These are phyloP conservation scores for Drosophila paulistorum DNA, from an alignment of 1,140 invertebrate species.

Conservation along the genomic window DNA sequence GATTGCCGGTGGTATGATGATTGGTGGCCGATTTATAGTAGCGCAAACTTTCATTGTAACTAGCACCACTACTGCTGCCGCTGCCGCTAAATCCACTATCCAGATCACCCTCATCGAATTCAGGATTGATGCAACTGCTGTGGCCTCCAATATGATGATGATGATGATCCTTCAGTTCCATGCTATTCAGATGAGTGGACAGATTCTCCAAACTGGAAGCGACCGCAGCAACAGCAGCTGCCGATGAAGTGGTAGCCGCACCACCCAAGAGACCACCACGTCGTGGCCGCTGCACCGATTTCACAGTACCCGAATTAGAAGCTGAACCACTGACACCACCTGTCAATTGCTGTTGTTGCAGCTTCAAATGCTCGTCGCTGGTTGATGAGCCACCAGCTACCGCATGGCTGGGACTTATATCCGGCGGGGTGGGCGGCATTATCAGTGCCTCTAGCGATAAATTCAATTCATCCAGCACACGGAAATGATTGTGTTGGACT, in stretches of 20 bases:
- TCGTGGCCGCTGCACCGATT: slow-evolving; percentile 63
- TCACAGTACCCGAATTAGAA: slow-evolving; percentile 48
- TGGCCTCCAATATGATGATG: slow-evolving; percentile 41
- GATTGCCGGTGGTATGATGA: slow-evolving; percentile 56
- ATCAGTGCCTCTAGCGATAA: slow-evolving; percentile 93
- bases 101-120: slow-evolving; percentile 87
- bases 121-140: slow-evolving; percentile 86
- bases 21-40: slow-evolving; percentile 80
- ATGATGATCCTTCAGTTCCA: slow-evolving; percentile 87
- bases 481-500: slow-evolving; percentile 90
- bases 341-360: slow-evolving; percentile 24
- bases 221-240: slow-evolving; percentile 37
- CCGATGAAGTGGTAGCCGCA: slow-evolving; percentile 5
- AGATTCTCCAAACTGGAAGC: slow-evolving; percentile 85
- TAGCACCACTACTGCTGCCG: slow-evolving; percentile 88
- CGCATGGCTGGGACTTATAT: slow-evolving; percentile 68
- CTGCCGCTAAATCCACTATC: slow-evolving; percentile 92
- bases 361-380: slow-evolving; percentile 26
- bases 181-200: slow-evolving; percentile 84
- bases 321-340: slow-evolving; percentile 3
- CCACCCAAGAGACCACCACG: slow-evolving; percentile 71
- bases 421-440: slow-evolving; percentile 86
- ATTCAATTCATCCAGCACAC: slow-evolving; percentile 93
- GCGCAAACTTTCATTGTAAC: slow-evolving; percentile 87
- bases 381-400: slow-evolving; percentile 14